These are phyloP conservation scores for Bellardia bayeri DNA, from an alignment of 2,888 invertebrate species.

Conservation along the genomic window DNA sequence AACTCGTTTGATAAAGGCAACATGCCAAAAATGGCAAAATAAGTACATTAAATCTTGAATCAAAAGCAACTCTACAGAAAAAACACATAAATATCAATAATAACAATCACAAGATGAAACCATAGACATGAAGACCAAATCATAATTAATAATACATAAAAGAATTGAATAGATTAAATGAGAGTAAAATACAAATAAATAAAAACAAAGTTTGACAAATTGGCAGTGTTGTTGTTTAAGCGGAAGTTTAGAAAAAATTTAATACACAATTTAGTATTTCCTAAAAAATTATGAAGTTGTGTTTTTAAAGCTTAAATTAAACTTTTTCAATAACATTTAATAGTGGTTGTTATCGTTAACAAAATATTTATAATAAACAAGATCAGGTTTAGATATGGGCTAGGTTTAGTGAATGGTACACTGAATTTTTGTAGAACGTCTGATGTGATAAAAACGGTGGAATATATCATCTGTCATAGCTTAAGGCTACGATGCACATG, in stretches of 20 bases:
- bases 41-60: conserved; percentile 38
- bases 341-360: no score
- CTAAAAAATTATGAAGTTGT: no score
- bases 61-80: conserved; percentile 25
- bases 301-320: no score
- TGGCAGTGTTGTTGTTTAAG: background rate
- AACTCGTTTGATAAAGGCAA: conserved; percentile 41
- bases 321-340: no score
- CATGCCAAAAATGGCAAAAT: conserved; percentile 43
- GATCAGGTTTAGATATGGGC: no score
- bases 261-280: no score
- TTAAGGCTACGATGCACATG: no score
- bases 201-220: background rate
- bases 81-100: conserved; percentile 10
- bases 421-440: no score
- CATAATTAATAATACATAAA: conserved; percentile 46
- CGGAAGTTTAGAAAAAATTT: background rate
- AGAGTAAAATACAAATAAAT: background rate
- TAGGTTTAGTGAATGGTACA: no score
- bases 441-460: no score
- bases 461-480: no score
- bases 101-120: background rate
- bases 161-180: conserved; percentile 20
- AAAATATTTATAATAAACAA: no score
- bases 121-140: conserved; percentile 26